Evolutionary conservation across 1,140 invertebrate species (phyloP).

Genomic region (Diuraphis noxia): DNA sequence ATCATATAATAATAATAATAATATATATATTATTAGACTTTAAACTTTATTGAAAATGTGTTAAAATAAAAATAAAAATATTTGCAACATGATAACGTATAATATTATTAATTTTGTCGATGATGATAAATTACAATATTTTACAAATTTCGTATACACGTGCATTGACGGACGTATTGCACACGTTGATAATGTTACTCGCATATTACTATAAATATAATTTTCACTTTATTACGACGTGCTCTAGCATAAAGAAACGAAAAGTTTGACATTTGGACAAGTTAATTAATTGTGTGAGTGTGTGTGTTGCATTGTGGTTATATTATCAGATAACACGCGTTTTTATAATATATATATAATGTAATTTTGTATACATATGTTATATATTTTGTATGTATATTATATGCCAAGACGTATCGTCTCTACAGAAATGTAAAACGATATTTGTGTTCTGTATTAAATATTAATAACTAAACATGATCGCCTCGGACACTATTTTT

Average conservation of each 20-base stretch:
- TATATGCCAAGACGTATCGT: not conserved
- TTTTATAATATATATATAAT: not conserved
- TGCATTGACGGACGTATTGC: not conserved
- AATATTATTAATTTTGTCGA: not conserved
- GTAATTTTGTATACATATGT: not conserved
- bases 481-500: no score
- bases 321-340: not conserved
- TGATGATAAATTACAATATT: constrained; percentile 3
- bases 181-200: not conserved
- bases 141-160: not conserved
- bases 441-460: not conserved
- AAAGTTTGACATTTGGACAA: not conserved
- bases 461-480: not conserved
- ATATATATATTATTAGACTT: not conserved
- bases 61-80: not conserved
- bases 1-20: no score
- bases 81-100: no score
- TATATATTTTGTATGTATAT: not conserved
- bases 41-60: not conserved
- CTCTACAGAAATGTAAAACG: not conserved
- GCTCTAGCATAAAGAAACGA: not conserved
- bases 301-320: not conserved
- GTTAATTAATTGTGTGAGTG: not conserved
- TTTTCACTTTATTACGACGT: not conserved
- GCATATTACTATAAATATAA: not conserved